These are phyloP conservation scores for Pteropus alecto DNA, from an alignment of 2,113 vertebrate species.

Conservation along the genomic window DNA sequence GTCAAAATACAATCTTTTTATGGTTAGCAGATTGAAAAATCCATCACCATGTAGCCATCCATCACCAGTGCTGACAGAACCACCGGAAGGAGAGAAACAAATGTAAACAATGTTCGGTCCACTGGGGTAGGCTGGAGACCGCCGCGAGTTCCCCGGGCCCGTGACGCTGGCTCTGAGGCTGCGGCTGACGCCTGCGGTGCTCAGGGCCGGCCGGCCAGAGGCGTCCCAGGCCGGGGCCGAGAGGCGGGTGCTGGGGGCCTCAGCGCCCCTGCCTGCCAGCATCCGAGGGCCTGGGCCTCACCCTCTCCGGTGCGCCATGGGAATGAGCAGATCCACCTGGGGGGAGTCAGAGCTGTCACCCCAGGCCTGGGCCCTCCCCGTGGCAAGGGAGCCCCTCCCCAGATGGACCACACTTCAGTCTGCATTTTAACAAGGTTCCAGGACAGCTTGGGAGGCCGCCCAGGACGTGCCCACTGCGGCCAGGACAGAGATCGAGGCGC, in stretches of 20 bases:
- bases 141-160: not conserved
- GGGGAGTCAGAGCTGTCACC: not conserved
- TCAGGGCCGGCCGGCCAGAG: accelerated
- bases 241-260: accelerated
- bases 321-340: not conserved
- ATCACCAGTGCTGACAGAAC: constrained; percentile 20
- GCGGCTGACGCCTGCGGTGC: accelerated
- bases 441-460: accelerated
- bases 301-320: too few relatives aligned
- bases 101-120: not conserved
- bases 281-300: accelerated
- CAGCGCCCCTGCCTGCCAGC: accelerated
- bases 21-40: constrained; percentile 40
- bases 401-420: accelerated
- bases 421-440: accelerated
- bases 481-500: too few relatives aligned
- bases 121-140: accelerated
- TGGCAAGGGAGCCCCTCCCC: not conserved
- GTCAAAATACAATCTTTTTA: constrained; percentile 38
- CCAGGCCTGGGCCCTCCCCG: accelerated
- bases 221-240: accelerated
- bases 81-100: not conserved
- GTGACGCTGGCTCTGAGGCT: accelerated
- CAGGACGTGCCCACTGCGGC: not conserved
- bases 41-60: not conserved